phyloP scores from a whole-genome alignment of 2,888 invertebrate species.

The Eudemis profundana region DNA sequence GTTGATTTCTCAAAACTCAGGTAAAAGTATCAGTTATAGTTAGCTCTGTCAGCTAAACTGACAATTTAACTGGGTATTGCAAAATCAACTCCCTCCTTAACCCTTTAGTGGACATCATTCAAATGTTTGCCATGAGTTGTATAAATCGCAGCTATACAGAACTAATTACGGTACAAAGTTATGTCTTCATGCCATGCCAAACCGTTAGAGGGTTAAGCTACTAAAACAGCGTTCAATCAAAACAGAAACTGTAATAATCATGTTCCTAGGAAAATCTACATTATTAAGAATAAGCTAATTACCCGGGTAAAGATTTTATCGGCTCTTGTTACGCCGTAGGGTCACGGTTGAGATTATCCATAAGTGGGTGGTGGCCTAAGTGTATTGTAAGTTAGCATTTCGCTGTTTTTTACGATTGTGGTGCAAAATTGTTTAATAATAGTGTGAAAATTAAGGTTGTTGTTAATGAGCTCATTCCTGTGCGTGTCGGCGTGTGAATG shows the following conservation, averaged over 20 bases:
- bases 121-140: too few relatives aligned
- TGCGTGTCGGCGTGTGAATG: slow-evolving; percentile 13
- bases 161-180: too few relatives aligned
- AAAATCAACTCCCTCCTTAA: neutral
- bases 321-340: slow-evolving; percentile 8
- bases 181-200: too few relatives aligned
- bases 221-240: slow-evolving; percentile 15
- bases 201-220: neutral
- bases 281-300: slow-evolving; percentile 30
- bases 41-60: neutral
- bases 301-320: slow-evolving; percentile 15
- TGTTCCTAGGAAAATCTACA: slow-evolving; percentile 37
- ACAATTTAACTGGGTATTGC: neutral
- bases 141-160: neutral
- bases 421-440: slow-evolving; percentile 23
- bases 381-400: slow-evolving; percentile 23
- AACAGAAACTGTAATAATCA: slow-evolving; percentile 18
- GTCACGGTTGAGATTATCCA: neutral
- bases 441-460: slow-evolving; percentile 25
- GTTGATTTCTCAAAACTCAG: neutral
- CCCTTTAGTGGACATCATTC: neutral
- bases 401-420: slow-evolving; percentile 19
- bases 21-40: neutral
- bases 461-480: slow-evolving; percentile 21
- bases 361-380: slow-evolving; percentile 11